Evolutionary conservation across 1,140 invertebrate genomes (phyloP).

Genomic region (Saccostrea glomerata): DNA sequence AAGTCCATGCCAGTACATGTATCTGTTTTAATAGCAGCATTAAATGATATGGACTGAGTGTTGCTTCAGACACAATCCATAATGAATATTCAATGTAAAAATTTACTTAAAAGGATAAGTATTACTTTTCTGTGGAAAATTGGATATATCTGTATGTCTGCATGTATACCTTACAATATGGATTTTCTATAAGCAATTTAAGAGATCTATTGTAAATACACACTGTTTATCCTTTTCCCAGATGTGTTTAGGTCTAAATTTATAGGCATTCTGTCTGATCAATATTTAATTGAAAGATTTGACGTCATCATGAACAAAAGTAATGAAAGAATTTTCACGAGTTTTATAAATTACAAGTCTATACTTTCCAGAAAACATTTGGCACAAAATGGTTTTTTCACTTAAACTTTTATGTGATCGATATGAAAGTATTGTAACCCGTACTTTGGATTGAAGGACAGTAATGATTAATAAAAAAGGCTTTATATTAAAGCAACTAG

Average conservation of each 20-base stretch:
- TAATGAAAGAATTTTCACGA: not conserved
- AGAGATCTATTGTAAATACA: not conserved
- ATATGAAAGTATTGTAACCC: not conserved
- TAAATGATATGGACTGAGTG: too few species aligned
- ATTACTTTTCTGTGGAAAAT: too few species aligned
- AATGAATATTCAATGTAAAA: too few species aligned
- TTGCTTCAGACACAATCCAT: too few species aligned
- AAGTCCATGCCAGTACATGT: too few species aligned
- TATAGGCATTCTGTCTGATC: not conserved
- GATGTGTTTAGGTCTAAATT: not conserved
- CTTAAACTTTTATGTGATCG: not conserved
- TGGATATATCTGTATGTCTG: too few species aligned
- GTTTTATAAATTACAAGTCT: not conserved
- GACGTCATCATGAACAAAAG: slow-evolving; percentile 1
- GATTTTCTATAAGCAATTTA: slow-evolving; percentile 3
- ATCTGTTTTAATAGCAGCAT: too few species aligned
- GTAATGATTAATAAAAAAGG: not conserved
- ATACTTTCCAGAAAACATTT: not conserved
- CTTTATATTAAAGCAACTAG: too few species aligned
- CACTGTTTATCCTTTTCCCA: not conserved
- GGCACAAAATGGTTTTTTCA: not conserved
- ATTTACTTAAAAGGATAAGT: too few species aligned
- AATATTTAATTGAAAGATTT: slow-evolving; percentile 28
- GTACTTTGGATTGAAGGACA: not conserved
- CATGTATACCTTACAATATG: not conserved